phyloP scores from a whole-genome alignment of 2,888 invertebrate species.

The Sarcophaga rosellei region DNA sequence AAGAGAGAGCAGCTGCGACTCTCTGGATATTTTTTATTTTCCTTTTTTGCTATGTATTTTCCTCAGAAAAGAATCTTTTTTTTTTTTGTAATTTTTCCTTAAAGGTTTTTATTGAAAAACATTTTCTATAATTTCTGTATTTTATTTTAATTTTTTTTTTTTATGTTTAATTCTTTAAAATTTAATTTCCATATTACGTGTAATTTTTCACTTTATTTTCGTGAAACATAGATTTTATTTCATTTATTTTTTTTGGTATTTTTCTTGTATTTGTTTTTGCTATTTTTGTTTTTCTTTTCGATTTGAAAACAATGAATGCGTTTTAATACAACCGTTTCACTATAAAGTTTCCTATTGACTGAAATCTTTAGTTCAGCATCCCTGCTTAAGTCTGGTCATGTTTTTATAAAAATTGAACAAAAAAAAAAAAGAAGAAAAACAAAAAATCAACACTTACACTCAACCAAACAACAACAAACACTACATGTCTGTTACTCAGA shows the following conservation, averaged over 20 bases:
- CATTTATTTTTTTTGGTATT: not conserved
- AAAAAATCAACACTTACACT: no score
- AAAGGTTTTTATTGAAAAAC: not conserved
- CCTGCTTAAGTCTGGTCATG: slow-evolving; percentile 57
- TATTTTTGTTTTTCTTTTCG: no score
- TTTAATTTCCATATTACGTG: not conserved
- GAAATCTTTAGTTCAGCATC: slow-evolving; percentile 70
- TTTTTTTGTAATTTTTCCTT: not conserved
- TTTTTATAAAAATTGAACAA: slow-evolving; percentile 20
- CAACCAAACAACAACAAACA: not conserved
- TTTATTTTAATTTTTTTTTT: not conserved
- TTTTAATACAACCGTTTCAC: slow-evolving; percentile 77
- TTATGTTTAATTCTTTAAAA: not conserved
- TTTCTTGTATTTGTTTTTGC: not conserved
- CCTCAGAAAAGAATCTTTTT: not conserved
- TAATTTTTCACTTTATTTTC: not conserved
- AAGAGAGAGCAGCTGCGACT: not conserved
- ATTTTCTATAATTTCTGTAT: not conserved
- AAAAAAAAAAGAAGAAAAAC: slow-evolving; percentile 1
- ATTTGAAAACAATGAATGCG: slow-evolving; percentile 41
- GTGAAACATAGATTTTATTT: not conserved
- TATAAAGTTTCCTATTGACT: slow-evolving; percentile 79
- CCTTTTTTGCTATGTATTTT: no score
- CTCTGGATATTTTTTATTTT: not conserved
- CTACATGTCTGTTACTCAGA: not conserved